Percentiles rank a stretch among this genome's conserved stretches.
These are phyloP conservation scores for Carapus acus DNA, from an alignment of 2,797 vertebrate species.

Conservation along the genomic window DNA sequence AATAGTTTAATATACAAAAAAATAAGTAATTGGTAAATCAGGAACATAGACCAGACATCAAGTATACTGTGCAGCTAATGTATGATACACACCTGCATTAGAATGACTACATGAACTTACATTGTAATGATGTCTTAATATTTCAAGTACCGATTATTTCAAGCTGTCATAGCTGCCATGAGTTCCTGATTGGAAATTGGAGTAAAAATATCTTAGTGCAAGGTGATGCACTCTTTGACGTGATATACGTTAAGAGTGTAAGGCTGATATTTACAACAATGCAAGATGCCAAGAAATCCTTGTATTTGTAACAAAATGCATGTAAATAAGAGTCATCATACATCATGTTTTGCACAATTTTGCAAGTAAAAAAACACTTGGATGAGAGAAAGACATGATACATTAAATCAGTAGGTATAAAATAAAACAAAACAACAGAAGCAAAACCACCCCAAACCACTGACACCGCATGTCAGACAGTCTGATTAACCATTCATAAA, in stretches of 20 bases:
- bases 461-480: background rate
- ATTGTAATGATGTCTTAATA: constrained; percentile 13
- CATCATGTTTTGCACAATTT: constrained; percentile 3
- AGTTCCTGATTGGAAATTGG: constrained; percentile 21
- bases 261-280: constrained; percentile 39
- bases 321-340: background rate
- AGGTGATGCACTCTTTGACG: constrained; percentile 25
- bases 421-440: constrained; percentile 4
- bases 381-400: constrained; percentile 16
- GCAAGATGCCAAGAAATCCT: constrained; percentile 9
- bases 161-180: constrained; percentile 52
- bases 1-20: constrained; percentile 18
- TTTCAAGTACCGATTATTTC: constrained; percentile 17
- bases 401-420: constrained; percentile 7
- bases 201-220: constrained; percentile 45
- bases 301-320: too few species aligned
- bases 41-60: too few species aligned
- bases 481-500: background rate
- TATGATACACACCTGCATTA: constrained; percentile 5
- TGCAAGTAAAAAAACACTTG: background rate
- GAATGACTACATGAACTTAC: background rate
- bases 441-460: constrained; percentile 1
- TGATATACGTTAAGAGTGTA: constrained; percentile 35
- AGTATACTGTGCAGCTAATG: background rate
- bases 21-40: background rate